phyloP scores from a whole-genome alignment of 2,797 vertebrate genomes.

The Babyrousa celebensis region DNA sequence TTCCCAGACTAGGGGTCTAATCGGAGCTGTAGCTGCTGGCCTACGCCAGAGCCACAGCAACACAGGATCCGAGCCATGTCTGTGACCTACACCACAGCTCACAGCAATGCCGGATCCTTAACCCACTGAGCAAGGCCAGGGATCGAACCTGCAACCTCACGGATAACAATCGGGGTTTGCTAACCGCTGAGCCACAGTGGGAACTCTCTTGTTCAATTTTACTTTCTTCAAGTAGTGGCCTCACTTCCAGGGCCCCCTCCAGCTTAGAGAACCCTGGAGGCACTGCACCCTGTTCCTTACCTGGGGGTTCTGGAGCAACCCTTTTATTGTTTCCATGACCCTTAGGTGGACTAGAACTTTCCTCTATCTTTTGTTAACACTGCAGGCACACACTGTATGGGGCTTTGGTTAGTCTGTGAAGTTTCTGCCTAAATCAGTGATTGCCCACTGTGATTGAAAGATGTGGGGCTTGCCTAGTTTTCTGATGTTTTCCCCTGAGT shows the following conservation, averaged over 20 bases:
- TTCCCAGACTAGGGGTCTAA: too few species aligned
- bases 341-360: conserved; percentile 42
- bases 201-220: neutral
- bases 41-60: too few species aligned
- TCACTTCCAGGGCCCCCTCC: neutral
- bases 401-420: conserved; percentile 23
- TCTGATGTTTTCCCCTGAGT: conserved; percentile 73
- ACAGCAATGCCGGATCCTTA: too few species aligned
- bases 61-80: too few species aligned
- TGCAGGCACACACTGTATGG: neutral
- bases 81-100: too few species aligned
- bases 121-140: too few species aligned
- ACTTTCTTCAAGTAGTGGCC: neutral
- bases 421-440: conserved; percentile 79
- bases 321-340: neutral
- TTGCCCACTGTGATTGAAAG: conserved; percentile 69
- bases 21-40: too few species aligned
- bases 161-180: too few species aligned
- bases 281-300: neutral
- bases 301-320: neutral
- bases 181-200: too few species aligned
- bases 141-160: too few species aligned
- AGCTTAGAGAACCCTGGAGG: neutral
- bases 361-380: neutral
- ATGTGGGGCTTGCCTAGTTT: conserved; percentile 65